Evolutionary conservation across 1,140 invertebrate genomes (phyloP).

Genomic region (Helicoverpa armigera): DNA sequence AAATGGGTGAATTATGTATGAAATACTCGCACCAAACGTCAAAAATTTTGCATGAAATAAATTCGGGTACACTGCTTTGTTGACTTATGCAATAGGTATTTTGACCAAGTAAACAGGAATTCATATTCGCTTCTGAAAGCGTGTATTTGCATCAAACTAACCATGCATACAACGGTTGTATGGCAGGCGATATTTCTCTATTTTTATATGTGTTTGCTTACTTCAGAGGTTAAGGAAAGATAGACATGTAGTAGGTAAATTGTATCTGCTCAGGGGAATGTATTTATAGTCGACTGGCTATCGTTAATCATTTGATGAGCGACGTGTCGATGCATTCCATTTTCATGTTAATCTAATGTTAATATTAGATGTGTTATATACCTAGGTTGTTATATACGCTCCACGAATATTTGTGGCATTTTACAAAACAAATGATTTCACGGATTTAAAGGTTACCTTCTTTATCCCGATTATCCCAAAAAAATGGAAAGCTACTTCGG

Average conservation of each 20-base stretch:
- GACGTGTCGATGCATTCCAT: background rate
- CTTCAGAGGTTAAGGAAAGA: slow-evolving; percentile 7
- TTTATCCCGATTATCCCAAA: too few species aligned
- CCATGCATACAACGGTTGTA: background rate
- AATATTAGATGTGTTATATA: background rate
- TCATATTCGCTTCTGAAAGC: slow-evolving; percentile 13
- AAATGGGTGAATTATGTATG: slow-evolving; percentile 26
- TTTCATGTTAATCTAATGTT: too few species aligned
- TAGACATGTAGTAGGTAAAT: background rate
- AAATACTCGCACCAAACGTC: background rate
- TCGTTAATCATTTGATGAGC: slow-evolving; percentile 1
- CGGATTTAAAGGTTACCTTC: background rate
- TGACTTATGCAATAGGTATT: background rate
- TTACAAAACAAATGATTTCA: background rate
- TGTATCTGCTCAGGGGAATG: background rate
- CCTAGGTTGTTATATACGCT: background rate
- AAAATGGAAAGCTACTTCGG: too few species aligned
- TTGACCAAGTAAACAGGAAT: slow-evolving; percentile 15
- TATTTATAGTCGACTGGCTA: slow-evolving; percentile 12
- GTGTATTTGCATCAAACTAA: slow-evolving; percentile 1
- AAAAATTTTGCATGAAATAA: slow-evolving; percentile 8
- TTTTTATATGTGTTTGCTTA: slow-evolving; percentile 30
- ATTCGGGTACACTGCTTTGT: background rate
- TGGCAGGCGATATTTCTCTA: background rate
- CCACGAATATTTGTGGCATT: too few species aligned